Base-by-base conservation (phyloP, 2,113 vertebrate species). In the Chionis minor region DNA sequence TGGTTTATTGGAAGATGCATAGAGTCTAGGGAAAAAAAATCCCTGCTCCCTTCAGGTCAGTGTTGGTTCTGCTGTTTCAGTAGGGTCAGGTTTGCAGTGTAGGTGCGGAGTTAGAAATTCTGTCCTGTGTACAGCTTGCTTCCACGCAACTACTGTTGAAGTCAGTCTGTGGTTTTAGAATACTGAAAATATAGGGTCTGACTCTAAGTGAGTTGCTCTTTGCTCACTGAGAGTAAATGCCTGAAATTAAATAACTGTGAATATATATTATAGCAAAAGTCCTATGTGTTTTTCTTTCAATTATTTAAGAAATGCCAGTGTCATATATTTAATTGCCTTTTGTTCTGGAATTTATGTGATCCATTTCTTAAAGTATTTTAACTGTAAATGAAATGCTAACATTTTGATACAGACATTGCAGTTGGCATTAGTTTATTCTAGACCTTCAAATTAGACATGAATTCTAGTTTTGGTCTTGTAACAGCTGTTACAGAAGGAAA, bases 271-370 rank as follows among this genome's bases (percentile, higher is more conserved):
- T 12, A 59, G n/a, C 28, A 33, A 5, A 70, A 87, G 5, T 73
- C 58, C 67, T 28, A 19, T 13, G 2, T 78, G 12, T 49, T 94
- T 82, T 86, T 51, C 81, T 73, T 74, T 77, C 26, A 40, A 63
- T 75, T 86, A 23, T 72, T 86, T 61, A 52, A 83, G 91, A 95
- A 95, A 87, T 67, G 15, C 81, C 61, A 73, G 32, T 24, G 22
- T n/a, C 33, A 6, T 32, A 1, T 56, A 19, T 81, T 88, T 67
- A 52, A 75, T 49, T 91, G 47, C n/a, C 45, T 81, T 58, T 35
- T 54, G 16, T 62, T 88, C 45, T 70, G 33, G 79, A 65, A 56
- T 79, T 32, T 61, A 4, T 45, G 9, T n/a, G 56, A 67, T 66
- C 28, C 0, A 13, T 80, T 94, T 32, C 83, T 79, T 58, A 21